Evolutionary conservation across 2,888 invertebrate genomes (phyloP), one percentile per base, ranked within the genome.

Genomic region (Melitaea athalia): DNA sequence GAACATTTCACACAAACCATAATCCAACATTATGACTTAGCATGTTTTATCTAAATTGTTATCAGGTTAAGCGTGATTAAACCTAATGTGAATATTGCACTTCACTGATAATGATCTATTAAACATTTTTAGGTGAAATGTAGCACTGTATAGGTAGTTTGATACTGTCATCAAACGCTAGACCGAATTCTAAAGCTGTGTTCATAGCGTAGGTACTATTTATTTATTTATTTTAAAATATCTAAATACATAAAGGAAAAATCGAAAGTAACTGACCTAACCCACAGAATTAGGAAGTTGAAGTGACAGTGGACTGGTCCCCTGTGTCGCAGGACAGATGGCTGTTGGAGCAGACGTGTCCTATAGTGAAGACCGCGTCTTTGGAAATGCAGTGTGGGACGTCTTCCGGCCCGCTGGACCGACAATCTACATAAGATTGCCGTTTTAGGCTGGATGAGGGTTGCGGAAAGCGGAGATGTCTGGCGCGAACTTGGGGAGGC

Each of bases 31-130:
- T 15, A 50, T n/a, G 15, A 45, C 45, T 45, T 10, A 15, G 17
- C 52, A 24, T 55, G 55, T n/a, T 14, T 47, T 45, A 60, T 60
- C 60, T 31, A 24, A 47, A 62, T 50, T 42, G 33, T 50, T 62
- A 62, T 62, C 62, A 50, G 52, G 5, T 31, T 7, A 15, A 38
- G 38, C 50, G 62, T 62, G 62, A 52, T 62, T 57, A 57, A 42
- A 38, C 42, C 38, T 57, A 57, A 57, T 57, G 57, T 62, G 62
- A 50, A 62, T 62, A 62, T 50, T 62, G 49, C 38, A n/a, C 62
- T 62, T 52, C 42, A 17, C 38, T 62, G 62, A 62, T 62, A 62
- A 52, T 50, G 49, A 8, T 14, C n/a, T 47, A 60, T 31, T 60
- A 49, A 60, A 47, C 60, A 33, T 33, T 42, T 59, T 60, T 14